Evolutionary conservation across 2,797 vertebrate genomes (phyloP).

Genomic region (Gobio occitaniae): DNA sequence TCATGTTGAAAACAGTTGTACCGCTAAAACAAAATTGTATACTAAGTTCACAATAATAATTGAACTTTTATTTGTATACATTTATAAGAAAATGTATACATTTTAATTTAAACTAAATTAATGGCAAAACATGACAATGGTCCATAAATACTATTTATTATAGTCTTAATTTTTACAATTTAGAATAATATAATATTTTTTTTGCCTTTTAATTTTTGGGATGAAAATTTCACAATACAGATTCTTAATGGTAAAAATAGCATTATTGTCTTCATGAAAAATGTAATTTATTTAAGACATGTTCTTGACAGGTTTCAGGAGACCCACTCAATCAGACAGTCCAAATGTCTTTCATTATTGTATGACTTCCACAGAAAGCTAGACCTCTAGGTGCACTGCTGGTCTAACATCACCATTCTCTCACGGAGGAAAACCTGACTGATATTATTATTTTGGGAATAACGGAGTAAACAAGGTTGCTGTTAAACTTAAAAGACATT

Average conservation of each 20-base stretch:
- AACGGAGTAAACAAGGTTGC: constrained; percentile 58
- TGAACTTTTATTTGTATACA: background rate
- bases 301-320: background rate
- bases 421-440: constrained; percentile 57
- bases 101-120: no score
- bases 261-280: background rate
- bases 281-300: background rate
- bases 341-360: background rate
- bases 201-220: no score
- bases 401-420: background rate
- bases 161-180: no score
- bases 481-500: constrained; percentile 38
- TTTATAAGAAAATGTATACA: no score
- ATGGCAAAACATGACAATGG: no score
- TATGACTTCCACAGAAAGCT: background rate
- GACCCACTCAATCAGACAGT: background rate
- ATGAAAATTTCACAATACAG: no score
- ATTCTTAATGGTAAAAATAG: background rate
- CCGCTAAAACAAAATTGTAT: no score
- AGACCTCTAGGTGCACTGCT: background rate
- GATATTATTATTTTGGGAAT: constrained; percentile 43
- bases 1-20: background rate
- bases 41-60: background rate
- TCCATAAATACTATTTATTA: no score
- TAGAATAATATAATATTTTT: no score